phyloP scores from a whole-genome alignment of 2,797 vertebrate species.

The Myripristis jacobus region DNA sequence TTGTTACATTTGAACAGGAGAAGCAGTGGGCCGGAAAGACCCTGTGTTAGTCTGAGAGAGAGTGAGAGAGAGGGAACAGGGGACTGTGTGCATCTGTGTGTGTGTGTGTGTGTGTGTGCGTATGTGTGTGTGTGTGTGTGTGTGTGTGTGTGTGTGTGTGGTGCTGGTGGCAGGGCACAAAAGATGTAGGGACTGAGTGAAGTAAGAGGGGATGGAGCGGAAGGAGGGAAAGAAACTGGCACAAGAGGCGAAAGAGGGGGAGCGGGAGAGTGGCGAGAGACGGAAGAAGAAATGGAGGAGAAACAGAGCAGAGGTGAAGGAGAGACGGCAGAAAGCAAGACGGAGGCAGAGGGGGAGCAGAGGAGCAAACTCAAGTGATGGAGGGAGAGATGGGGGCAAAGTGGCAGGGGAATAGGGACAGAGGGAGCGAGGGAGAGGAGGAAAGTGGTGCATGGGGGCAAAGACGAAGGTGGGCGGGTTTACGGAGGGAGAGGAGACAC shows the following conservation, averaged over 20 bases:
- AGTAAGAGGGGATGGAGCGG: constrained; percentile 44
- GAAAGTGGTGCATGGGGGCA: background rate
- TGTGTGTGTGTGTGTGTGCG: constrained; percentile 32
- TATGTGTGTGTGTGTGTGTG: constrained; percentile 35
- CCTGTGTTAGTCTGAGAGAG: constrained; percentile 69
- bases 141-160: constrained; percentile 6
- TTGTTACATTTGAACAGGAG: constrained; percentile 81
- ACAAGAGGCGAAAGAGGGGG: constrained; percentile 51
- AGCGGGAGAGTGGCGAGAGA: constrained; percentile 8
- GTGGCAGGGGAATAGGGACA: background rate
- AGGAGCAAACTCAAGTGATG: constrained; percentile 27
- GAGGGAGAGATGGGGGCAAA: background rate
- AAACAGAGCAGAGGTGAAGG: constrained; percentile 30
- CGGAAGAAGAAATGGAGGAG: constrained; percentile 35
- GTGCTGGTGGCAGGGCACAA: background rate
- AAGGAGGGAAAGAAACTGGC: constrained; percentile 44
- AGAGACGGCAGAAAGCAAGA: constrained; percentile 1
- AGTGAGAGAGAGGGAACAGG: constrained; percentile 59
- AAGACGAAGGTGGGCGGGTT: background rate
- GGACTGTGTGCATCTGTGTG: constrained; percentile 37
- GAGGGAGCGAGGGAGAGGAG: constrained; percentile 17
- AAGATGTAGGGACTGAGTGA: constrained; percentile 34
- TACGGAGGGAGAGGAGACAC: background rate
- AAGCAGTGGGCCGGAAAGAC: constrained; percentile 78
- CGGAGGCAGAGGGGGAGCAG: too few relatives aligned